Evolutionary conservation across 1,140 invertebrate genomes (phyloP).

Genomic region (Drosophila sturtevanti): DNA sequence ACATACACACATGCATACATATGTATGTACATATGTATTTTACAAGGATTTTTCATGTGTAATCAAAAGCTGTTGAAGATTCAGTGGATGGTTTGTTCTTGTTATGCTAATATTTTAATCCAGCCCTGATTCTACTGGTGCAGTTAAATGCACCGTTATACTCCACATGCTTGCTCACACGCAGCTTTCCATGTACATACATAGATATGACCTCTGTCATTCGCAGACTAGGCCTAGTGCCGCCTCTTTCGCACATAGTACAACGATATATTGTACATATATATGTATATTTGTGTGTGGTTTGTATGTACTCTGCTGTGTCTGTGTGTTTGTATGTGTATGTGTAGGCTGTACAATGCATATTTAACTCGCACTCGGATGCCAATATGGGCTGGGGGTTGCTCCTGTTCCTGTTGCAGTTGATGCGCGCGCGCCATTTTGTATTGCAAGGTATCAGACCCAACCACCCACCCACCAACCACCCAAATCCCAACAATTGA

Average conservation of each 20-base stretch:
- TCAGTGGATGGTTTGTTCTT: neutral
- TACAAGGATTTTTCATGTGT: no score
- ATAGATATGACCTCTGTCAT: conserved; percentile 28
- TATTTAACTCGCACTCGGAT: neutral
- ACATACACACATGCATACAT: no score
- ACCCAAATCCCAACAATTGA: neutral
- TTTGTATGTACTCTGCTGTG: no score
- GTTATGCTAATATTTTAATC: neutral
- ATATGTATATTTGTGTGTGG: conserved; percentile 13
- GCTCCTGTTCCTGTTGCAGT: conserved; percentile 28
- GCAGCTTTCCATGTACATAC: neutral
- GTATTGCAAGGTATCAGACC: neutral
- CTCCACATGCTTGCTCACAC: neutral
- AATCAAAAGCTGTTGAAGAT: neutral
- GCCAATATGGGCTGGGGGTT: conserved; percentile 36
- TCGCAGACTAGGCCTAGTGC: conserved; percentile 25
- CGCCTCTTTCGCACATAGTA: neutral
- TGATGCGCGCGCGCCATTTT: conserved; percentile 56
- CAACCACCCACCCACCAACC: conserved; percentile 1
- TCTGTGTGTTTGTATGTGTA: conserved; percentile 13
- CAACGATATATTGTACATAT: no score
- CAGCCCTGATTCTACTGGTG: neutral
- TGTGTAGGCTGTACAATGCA: conserved; percentile 20
- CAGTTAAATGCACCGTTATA: neutral
- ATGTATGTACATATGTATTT: no score